These are phyloP conservation scores for Drosophila hydei DNA, from an alignment of 1,140 invertebrate species.

Conservation along the genomic window DNA sequence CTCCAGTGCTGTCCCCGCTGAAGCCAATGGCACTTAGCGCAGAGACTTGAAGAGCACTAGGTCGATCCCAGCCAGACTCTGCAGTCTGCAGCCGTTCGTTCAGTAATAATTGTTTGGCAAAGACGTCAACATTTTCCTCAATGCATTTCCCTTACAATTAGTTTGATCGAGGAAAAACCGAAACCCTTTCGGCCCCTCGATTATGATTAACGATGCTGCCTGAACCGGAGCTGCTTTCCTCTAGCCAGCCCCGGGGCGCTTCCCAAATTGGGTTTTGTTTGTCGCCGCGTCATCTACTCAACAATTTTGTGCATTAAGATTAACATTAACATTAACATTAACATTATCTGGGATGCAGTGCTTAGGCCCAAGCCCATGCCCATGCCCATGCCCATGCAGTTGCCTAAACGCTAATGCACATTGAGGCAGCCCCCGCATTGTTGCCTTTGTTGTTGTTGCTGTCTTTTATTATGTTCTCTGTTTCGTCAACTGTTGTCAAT, in stretches of 20 bases:
- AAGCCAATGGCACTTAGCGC: conserved; percentile 19
- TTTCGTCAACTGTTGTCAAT: conserved; percentile 63
- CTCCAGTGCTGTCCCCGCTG: background rate
- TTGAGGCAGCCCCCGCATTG: conserved; percentile 51
- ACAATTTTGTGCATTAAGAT: conserved; percentile 62
- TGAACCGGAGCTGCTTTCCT: background rate
- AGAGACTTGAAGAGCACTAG: background rate
- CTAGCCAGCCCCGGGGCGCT: conserved; percentile 19
- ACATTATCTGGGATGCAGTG: conserved; percentile 40
- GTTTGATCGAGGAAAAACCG: conserved; percentile 29
- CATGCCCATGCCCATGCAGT: conserved; percentile 13
- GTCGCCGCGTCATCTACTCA: conserved; percentile 54
- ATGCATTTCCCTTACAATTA: conserved; percentile 46
- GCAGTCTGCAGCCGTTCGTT: conserved; percentile 2
- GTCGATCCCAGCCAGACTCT: background rate
- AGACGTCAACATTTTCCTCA: background rate
- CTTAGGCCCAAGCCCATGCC: too few species aligned
- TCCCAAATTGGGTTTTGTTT: conserved; percentile 64
- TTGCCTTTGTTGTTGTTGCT: conserved; percentile 15
- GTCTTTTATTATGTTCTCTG: conserved; percentile 8
- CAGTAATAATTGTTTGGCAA: conserved; percentile 43
- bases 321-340: conserved; percentile 56
- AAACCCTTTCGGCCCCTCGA: conserved; percentile 63
- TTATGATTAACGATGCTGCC: conserved; percentile 71
- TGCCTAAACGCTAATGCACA: conserved; percentile 38